Base-by-base conservation (phyloP, 2,797 vertebrate genomes). In the Channa striata region DNA sequence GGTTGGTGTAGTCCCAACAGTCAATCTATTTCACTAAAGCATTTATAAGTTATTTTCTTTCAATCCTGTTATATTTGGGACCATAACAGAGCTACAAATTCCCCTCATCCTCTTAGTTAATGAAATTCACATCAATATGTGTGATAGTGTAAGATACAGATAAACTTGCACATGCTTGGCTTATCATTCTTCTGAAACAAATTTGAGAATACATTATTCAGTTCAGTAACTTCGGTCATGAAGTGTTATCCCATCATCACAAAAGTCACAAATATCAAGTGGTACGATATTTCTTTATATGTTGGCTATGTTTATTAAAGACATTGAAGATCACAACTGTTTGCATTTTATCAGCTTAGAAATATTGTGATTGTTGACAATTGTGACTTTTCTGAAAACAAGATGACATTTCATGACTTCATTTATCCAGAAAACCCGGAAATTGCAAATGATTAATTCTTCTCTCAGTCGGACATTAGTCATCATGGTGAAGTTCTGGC, bases 21-120 rank as follows among this genome's bases (percentile, higher is more conserved):
- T 78, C 65, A 74, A 73, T 72, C 58, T 52, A 56, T 74, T 76
- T 78, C 61, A 80, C 51, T 57, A 63, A 82, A 67, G 17, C 51
- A 54, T 77, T 74, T 70, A 78, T 47, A 53, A 14, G 36, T 46
- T 68, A 61, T 70, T 64, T 59, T 78, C 69, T 52, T 30, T 30
- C 4, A 60, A 77, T 59, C 21, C 11, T 10, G 17, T 5, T 20
- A 48, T 76, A 62, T 70, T 36, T 23, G 44, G 42, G 8, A 54
- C 63, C 30, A 30, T 48, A 39, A 49, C 77, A 74, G n/a, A n/a
- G n/a, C n/a, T n/a, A n/a, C n/a, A 61, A 63, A 61, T 68, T 75
- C 48, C 74, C 63, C 16, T 33, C 16, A 37, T 46, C 30, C 30
- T 54, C 36, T 72, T 59, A 37, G 8, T 14, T 21, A 68, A 34